Evolutionary conservation across 1,140 invertebrate genomes (phyloP).

Genomic region (Drosophila elegans): DNA sequence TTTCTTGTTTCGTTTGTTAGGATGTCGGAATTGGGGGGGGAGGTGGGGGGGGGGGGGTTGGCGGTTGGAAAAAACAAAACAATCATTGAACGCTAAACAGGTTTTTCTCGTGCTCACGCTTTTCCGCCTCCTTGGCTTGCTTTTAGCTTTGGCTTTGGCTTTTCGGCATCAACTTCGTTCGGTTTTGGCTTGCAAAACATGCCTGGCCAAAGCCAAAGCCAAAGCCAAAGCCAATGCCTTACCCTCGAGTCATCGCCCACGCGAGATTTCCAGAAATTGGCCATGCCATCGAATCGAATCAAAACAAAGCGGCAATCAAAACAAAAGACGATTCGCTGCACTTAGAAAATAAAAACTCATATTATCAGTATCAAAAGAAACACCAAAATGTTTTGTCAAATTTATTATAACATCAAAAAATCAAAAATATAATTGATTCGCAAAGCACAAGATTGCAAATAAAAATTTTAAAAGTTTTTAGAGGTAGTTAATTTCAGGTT

Average conservation of each 20-base stretch:
- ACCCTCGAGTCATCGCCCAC: constrained; percentile 48
- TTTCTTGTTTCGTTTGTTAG: constrained; percentile 45
- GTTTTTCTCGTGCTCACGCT: constrained; percentile 77
- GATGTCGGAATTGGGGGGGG: background rate
- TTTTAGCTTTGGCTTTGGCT: constrained; percentile 1
- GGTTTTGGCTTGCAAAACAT: constrained; percentile 19
- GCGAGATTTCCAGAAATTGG: constrained; percentile 42
- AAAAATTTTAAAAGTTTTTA: too few species aligned
- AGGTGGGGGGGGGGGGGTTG: background rate
- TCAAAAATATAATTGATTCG: too few species aligned
- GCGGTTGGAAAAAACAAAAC: constrained; percentile 38
- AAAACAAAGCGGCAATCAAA: constrained; percentile 48
- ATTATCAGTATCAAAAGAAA: too few species aligned
- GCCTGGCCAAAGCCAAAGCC: constrained; percentile 45
- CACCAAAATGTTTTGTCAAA: too few species aligned
- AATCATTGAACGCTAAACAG: constrained; percentile 81
- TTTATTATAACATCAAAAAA: too few species aligned
- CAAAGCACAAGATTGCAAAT: too few species aligned
- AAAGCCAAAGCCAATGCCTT: constrained; percentile 44
- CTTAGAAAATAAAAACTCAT: background rate
- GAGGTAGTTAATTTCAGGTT: too few species aligned
- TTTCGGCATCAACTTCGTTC: background rate
- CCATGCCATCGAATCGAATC: constrained; percentile 45
- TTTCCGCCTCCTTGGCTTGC: constrained; percentile 73
- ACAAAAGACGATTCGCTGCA: constrained; percentile 14